phyloP scores from a whole-genome alignment of 2,797 vertebrate genomes.

The Bucorvus abyssinicus region DNA sequence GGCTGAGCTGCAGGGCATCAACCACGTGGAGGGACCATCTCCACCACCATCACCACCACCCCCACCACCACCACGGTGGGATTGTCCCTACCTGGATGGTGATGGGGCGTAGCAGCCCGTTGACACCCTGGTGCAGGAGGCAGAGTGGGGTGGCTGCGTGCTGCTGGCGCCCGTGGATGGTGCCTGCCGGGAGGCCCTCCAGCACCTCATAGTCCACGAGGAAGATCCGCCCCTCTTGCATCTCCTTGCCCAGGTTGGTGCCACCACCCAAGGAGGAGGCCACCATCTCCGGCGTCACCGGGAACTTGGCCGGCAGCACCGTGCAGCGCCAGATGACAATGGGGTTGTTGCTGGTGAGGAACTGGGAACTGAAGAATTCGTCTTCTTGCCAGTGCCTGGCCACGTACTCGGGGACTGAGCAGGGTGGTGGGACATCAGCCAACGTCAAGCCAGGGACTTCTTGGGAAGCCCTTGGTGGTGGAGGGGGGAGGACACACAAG shows the following conservation, averaged over 20 bases:
- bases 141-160: neutral
- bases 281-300: neutral
- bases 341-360: constrained; percentile 22
- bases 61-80: neutral
- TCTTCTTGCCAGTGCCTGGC: constrained; percentile 15
- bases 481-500: neutral
- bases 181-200: neutral
- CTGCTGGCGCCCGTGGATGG: neutral
- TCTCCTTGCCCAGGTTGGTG: neutral
- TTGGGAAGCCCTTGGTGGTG: too few relatives aligned
- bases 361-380: neutral
- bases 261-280: neutral
- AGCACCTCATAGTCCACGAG: constrained; percentile 2
- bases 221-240: neutral
- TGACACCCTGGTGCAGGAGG: neutral
- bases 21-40: too few relatives aligned
- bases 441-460: neutral
- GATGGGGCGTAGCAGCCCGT: neutral
- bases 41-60: neutral
- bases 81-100: neutral
- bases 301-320: neutral
- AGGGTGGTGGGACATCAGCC: too few relatives aligned
- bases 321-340: neutral
- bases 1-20: neutral
- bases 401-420: neutral